Evolutionary conservation across 1,140 invertebrate genomes (phyloP).

Genomic region (Zaprionus vittiger): DNA sequence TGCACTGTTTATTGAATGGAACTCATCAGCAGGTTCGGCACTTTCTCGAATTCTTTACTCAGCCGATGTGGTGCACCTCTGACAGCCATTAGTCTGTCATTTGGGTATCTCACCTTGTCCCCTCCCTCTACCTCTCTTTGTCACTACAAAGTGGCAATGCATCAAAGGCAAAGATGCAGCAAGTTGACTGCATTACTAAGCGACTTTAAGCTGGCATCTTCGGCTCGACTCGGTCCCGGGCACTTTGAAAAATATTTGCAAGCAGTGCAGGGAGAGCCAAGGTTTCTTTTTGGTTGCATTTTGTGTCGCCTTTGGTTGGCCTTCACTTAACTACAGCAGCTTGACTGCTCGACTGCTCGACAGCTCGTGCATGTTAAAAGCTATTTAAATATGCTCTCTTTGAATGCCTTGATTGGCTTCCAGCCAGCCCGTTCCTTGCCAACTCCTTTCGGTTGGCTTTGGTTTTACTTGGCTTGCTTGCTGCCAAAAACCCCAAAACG

Average conservation of each 20-base stretch:
- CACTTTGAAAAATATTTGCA: constrained; percentile 64
- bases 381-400: constrained; percentile 82
- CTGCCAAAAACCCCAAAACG: constrained; percentile 45
- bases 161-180: constrained; percentile 69
- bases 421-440: constrained; percentile 48
- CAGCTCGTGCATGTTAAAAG: constrained; percentile 81
- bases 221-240: not conserved
- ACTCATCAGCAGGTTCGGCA: constrained; percentile 28
- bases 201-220: constrained; percentile 58
- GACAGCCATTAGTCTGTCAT: constrained; percentile 7
- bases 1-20: constrained; percentile 18
- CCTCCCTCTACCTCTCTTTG: constrained; percentile 9
- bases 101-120: constrained; percentile 6
- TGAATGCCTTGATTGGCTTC: constrained; percentile 80
- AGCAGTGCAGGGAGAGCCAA: constrained; percentile 18
- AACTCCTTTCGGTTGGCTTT: constrained; percentile 30
- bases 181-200: constrained; percentile 72
- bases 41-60: constrained; percentile 7
- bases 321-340: constrained; percentile 76
- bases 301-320: constrained; percentile 78
- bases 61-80: constrained; percentile 41
- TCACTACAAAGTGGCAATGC: constrained; percentile 44
- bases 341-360: constrained; percentile 42
- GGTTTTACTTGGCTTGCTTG: constrained; percentile 46
- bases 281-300: constrained; percentile 62